Evolutionary conservation across 1,140 invertebrate genomes (phyloP).

Genomic region (Drosophila prosaltans): DNA sequence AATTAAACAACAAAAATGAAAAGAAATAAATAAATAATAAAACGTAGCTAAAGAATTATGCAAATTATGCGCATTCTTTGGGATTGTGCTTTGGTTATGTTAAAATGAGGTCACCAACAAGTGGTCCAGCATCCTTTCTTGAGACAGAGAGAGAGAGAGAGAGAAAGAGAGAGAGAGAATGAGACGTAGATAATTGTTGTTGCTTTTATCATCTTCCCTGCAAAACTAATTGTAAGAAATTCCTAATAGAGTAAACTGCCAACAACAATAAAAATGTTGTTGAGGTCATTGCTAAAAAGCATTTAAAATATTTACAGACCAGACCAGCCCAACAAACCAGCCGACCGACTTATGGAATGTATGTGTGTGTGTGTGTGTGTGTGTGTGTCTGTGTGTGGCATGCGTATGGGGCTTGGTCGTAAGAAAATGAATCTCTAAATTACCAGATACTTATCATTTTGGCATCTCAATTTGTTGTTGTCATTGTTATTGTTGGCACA

Average conservation of each 20-base stretch:
- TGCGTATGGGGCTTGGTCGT: conserved; percentile 16
- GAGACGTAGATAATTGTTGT: no score
- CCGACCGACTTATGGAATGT: conserved; percentile 5
- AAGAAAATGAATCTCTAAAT: conserved; percentile 12
- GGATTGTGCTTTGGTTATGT: conserved; percentile 16
- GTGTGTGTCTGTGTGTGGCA: conserved; percentile 14
- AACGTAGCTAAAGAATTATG: conserved; percentile 25
- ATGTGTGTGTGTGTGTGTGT: background rate
- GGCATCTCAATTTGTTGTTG: conserved; percentile 15
- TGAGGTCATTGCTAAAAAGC: conserved; percentile 64
- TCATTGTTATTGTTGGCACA: conserved; percentile 15
- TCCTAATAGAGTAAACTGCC: conserved; percentile 23
- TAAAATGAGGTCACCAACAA: background rate
- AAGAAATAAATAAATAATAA: conserved; percentile 12
- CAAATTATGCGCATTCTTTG: conserved; percentile 26
- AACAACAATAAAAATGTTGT: conserved; percentile 41
- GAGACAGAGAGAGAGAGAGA: background rate
- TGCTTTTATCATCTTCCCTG: no score
- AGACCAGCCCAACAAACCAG: background rate
- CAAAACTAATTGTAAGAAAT: conserved; percentile 2
- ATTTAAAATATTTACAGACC: conserved; percentile 23
- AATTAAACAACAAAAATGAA: conserved; percentile 26
- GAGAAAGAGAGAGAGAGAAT: no score
- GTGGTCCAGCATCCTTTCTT: no score
- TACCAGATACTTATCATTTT: conserved; percentile 17